Evolutionary conservation across 2,888 invertebrate genomes (phyloP).

Genomic region (Gortyna flavago): DNA sequence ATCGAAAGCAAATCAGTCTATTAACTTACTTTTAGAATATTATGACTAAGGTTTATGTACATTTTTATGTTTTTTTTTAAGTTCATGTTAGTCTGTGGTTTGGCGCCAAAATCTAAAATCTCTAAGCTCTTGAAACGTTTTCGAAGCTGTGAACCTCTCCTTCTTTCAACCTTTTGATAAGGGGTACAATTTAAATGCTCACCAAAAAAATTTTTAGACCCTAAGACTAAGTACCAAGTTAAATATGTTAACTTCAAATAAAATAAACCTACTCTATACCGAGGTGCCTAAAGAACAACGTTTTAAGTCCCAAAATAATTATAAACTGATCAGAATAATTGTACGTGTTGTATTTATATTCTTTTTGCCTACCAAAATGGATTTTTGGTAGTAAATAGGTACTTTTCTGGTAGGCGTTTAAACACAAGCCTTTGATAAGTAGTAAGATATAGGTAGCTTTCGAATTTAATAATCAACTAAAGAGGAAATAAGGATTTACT

Average conservation of each 20-base stretch:
- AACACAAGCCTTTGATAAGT: background rate
- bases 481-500: conserved; percentile 46
- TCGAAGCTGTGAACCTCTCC: background rate
- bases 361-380: too few species aligned
- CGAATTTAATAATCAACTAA: conserved; percentile 18
- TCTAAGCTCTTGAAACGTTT: background rate
- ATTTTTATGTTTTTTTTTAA: conserved; percentile 70
- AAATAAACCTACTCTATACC: too few species aligned
- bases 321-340: too few species aligned
- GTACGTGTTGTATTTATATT: too few species aligned
- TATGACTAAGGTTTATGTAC: conserved; percentile 84
- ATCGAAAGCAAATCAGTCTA: conserved; percentile 88
- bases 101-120: conserved; percentile 63
- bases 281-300: too few species aligned
- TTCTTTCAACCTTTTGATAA: conserved; percentile 3
- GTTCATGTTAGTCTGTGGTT: conserved; percentile 63
- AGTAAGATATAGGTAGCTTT: background rate
- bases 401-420: too few species aligned
- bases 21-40: conserved; percentile 83
- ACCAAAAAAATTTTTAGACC: too few species aligned
- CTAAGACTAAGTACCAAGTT: too few species aligned
- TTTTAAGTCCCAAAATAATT: too few species aligned
- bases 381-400: too few species aligned
- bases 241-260: too few species aligned
- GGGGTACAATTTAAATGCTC: too few species aligned